Percentiles rank a stretch among this genome's conserved stretches.
These are phyloP conservation scores for Festucalex cinctus DNA, from an alignment of 2,113 vertebrate species.

Conservation along the genomic window DNA sequence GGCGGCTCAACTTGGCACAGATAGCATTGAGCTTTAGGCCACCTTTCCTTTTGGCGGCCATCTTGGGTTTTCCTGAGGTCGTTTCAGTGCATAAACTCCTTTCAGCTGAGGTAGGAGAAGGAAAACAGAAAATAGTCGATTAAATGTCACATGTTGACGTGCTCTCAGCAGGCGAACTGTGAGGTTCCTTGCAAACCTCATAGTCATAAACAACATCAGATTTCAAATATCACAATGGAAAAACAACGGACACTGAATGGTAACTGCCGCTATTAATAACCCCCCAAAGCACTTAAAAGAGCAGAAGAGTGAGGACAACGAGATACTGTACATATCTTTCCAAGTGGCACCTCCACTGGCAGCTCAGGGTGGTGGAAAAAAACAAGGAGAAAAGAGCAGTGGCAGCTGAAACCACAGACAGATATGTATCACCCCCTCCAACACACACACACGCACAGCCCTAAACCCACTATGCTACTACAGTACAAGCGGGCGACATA, in stretches of 20 bases:
- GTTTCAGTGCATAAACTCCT: slow-evolving; percentile 95
- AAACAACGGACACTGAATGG: slow-evolving; percentile 49
- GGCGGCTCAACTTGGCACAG: slow-evolving; percentile 99
- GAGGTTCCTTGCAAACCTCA: background rate
- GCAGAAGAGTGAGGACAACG: slow-evolving; percentile 50
- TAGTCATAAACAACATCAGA: slow-evolving; percentile 7
- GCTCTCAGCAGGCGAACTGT: too few species aligned
- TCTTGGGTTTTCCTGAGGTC: slow-evolving; percentile 93
- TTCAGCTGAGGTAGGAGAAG: slow-evolving; percentile 81
- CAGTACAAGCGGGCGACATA: slow-evolving; percentile 67
- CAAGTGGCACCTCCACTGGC: slow-evolving; percentile 60
- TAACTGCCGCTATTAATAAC: slow-evolving; percentile 62
- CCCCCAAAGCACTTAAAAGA: slow-evolving; percentile 56
- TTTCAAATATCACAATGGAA: slow-evolving; percentile 48
- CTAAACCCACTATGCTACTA: slow-evolving; percentile 33
- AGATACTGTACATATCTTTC: slow-evolving; percentile 62
- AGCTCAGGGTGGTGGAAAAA: slow-evolving; percentile 41
- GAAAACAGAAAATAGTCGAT: slow-evolving; percentile 13
- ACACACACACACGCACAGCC: too few species aligned
- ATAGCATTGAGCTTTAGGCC: slow-evolving; percentile 99
- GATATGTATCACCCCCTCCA: slow-evolving; percentile 75
- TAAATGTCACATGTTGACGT: background rate
- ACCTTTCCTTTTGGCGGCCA: slow-evolving; percentile 99
- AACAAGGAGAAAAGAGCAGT: slow-evolving; percentile 23
- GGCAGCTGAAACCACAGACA: slow-evolving; percentile 60